Conservation (phyloP, 2,113 vertebrate genomes). For the Stegostoma tigrinum region DNA sequence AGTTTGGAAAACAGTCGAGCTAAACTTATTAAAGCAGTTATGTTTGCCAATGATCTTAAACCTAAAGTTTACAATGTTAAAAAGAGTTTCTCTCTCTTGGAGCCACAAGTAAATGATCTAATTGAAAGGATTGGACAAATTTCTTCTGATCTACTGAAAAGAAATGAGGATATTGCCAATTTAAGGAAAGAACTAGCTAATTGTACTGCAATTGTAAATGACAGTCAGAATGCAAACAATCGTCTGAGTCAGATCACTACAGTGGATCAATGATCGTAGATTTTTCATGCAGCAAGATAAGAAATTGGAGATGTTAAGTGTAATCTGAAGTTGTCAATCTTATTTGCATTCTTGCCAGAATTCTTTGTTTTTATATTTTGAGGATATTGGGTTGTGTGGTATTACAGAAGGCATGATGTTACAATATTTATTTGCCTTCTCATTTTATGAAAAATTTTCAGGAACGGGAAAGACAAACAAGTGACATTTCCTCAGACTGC, state of each 20-base stretch:
- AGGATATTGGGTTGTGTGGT: background rate
- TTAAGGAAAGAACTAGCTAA: conserved; percentile 70
- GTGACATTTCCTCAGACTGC: background rate
- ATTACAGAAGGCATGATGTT: background rate
- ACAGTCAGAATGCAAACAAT: conserved; percentile 56
- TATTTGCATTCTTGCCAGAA: background rate
- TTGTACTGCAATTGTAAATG: conserved; percentile 56
- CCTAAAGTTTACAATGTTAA: conserved; percentile 75
- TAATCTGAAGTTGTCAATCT: background rate
- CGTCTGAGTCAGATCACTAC: conserved; percentile 56
- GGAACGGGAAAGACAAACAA: background rate
- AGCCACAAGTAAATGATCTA: conserved; percentile 73
- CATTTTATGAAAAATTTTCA: background rate
- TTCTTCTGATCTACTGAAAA: conserved; percentile 65
- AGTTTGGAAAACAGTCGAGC: conserved; percentile 74
- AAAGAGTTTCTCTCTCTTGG: conserved; percentile 69
- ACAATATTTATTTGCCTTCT: background rate
- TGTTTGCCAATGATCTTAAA: conserved; percentile 81
- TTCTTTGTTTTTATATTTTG: background rate
- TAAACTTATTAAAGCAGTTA: conserved; percentile 70
- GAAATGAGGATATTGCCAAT: conserved; percentile 65
- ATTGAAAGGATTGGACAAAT: conserved; percentile 73
- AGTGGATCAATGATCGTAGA: background rate
- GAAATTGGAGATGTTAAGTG: background rate
- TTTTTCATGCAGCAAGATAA: background rate